phyloP scores from a whole-genome alignment of 2,888 invertebrate genomes.

The Pyrrhosoma nymphula region DNA sequence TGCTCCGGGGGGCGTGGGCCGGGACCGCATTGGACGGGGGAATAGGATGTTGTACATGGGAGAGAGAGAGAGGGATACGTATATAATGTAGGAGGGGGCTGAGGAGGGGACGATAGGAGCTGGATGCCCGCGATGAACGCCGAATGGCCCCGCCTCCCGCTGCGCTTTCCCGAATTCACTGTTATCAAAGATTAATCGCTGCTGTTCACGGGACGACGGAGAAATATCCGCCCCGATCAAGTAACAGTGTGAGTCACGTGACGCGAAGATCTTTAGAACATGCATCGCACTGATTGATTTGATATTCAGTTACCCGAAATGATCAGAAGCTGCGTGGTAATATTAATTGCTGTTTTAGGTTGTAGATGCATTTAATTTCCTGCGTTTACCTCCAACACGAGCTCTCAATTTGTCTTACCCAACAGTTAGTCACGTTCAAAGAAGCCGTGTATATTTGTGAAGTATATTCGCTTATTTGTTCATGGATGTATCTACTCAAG shows the following conservation, averaged over 20 bases:
- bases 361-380: background rate
- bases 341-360: background rate
- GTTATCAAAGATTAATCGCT: conserved; percentile 4
- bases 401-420: no score
- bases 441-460: no score
- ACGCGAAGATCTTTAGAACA: background rate
- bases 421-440: no score
- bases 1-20: background rate
- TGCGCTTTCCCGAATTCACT: background rate
- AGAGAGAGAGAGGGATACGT: background rate
- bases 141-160: background rate
- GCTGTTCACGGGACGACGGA: background rate
- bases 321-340: background rate
- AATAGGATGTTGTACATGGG: background rate
- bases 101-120: background rate
- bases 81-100: background rate
- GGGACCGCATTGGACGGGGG: background rate
- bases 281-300: background rate
- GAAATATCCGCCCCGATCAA: background rate
- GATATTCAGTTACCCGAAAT: background rate
- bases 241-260: background rate
- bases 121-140: background rate
- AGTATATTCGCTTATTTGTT: no score
- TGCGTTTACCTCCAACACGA: background rate
- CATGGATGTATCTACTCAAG: no score